Evolutionary conservation across 2,888 invertebrate genomes (phyloP).

Genomic region (Macaria notata): DNA sequence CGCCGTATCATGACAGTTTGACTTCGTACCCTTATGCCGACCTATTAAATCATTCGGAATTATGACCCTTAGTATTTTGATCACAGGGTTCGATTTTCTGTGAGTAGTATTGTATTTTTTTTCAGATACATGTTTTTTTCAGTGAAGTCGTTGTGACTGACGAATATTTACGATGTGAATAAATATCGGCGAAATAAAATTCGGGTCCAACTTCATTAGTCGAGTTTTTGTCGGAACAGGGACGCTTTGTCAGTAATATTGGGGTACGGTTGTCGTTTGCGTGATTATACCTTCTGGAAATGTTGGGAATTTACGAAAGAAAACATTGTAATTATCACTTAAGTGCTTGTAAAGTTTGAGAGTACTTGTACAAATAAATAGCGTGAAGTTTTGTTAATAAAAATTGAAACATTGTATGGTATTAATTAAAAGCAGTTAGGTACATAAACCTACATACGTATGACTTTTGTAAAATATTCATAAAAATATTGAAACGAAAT

Average conservation of each 20-base stretch:
- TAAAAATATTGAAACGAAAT: no score
- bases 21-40: constrained; percentile 35
- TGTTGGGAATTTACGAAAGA: constrained; percentile 41
- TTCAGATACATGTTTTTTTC: constrained; percentile 57
- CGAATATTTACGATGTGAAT: constrained; percentile 79
- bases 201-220: constrained; percentile 72
- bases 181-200: constrained; percentile 70
- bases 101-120: constrained; percentile 35
- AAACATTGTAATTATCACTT: constrained; percentile 30
- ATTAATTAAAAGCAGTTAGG: no score
- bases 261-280: constrained; percentile 45
- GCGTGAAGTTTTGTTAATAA: no score
- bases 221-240: constrained; percentile 58
- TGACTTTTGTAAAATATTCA: no score
- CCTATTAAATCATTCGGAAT: constrained; percentile 20
- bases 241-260: constrained; percentile 63
- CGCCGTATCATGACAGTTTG: constrained; percentile 62
- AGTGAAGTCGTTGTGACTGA: constrained; percentile 70
- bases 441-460: no score
- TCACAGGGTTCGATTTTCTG: constrained; percentile 32
- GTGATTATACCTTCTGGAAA: constrained; percentile 67
- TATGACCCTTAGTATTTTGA: constrained; percentile 13
- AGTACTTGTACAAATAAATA: no score
- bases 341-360: constrained; percentile 1
- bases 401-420: no score